Evolutionary conservation across 2,888 invertebrate species (phyloP), one percentile per base, ranked within the genome.

Genomic region (Odontocerum albicorne): DNA sequence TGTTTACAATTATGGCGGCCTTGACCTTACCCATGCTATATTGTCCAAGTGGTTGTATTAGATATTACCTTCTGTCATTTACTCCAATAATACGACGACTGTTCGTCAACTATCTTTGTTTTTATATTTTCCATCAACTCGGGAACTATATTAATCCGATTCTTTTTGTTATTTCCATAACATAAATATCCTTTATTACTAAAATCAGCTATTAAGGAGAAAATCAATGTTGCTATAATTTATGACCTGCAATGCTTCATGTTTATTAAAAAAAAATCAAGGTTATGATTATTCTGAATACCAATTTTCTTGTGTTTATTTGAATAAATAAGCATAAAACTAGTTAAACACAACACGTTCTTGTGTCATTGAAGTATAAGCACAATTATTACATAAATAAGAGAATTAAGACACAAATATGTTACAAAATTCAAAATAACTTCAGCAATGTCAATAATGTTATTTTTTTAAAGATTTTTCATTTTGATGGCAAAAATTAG

Each of bases 151-250:
- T 10, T 27, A 4, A 27, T 27, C n/a, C n/a, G n/a, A n/a, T n/a
- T n/a, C n/a, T n/a, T n/a, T n/a, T n/a, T n/a, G n/a, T n/a, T n/a
- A n/a, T n/a, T n/a, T n/a, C n/a, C n/a, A n/a, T n/a, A 27, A 7
- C 10, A 7, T 10, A 27, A 27, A 27, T 27, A 10, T 35, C 10
- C 4, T 27, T 46, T 19, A 12, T 19, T 10, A 35, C 46, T 52
- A n/a, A n/a, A n/a, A 52, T 52, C 46, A 52, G 46, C 19, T 38
- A 38, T 52, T 19, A 45, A 52, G 19, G 36, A 21, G 19, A 54
- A 46, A 42, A 54, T 47, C 53, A 47, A 54, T 55, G 44, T 40
- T 39, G 43, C 21, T 49, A 43, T 55, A 54, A 21, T 47, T 31
- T 21, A 36, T 47, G 46, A 44, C 40, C 42, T 42, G 53, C 46